Evolutionary conservation across 2,797 vertebrate genomes (phyloP).

Genomic region (Notoglanidium macrostoma): DNA sequence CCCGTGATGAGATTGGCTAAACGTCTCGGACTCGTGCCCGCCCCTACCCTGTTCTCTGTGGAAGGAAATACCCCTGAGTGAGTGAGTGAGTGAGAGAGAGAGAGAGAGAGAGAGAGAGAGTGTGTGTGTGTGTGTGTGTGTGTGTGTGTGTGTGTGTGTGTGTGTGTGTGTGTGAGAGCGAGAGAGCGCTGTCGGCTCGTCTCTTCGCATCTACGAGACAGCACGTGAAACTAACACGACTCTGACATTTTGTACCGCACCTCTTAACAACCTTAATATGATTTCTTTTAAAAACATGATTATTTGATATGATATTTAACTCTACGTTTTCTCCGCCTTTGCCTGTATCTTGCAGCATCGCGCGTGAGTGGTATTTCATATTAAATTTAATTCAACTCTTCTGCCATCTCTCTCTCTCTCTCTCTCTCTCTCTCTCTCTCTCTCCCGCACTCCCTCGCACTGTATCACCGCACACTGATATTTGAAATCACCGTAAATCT

Average conservation of each 20-base stretch:
- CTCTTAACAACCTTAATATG: conserved; percentile 67
- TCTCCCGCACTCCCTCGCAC: conserved; percentile 15
- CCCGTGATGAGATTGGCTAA: conserved; percentile 63
- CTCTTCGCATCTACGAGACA: conserved; percentile 66
- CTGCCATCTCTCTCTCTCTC: conserved; percentile 29
- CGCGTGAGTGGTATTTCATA: conserved; percentile 44
- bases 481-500: conserved; percentile 37
- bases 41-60: conserved; percentile 70
- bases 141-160: too few relatives aligned
- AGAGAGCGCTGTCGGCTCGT: conserved; percentile 64
- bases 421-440: conserved; percentile 37
- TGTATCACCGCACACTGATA: conserved; percentile 21
- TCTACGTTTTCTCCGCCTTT: conserved; percentile 53
- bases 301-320: conserved; percentile 69
- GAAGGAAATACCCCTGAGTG: conserved; percentile 74
- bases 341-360: conserved; percentile 53
- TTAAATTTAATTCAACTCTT: conserved; percentile 48
- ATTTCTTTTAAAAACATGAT: conserved; percentile 70
- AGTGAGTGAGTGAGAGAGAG: conserved; percentile 52
- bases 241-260: conserved; percentile 67
- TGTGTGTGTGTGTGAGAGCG: not conserved
- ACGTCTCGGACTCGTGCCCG: conserved; percentile 22
- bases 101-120: not conserved
- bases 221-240: conserved; percentile 67
- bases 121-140: not conserved